Percentiles rank a stretch among this genome's conserved stretches.
Evolutionary conservation across 2,888 invertebrate genomes (phyloP).

Genomic region (Dinocampus coccinellae): DNA sequence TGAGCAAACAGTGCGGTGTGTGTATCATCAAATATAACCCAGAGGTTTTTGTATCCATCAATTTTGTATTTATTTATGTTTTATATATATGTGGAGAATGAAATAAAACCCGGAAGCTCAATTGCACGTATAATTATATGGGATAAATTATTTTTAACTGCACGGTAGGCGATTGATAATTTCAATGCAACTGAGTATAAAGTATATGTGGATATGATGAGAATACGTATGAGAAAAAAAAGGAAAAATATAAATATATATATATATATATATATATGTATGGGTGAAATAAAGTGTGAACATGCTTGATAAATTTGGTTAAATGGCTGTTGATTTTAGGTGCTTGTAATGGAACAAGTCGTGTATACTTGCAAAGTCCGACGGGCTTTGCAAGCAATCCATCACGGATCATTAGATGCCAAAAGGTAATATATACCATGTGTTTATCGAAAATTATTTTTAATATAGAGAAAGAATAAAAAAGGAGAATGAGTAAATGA

Average conservation of each 20-base stretch:
- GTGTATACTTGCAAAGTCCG: conserved; percentile 25
- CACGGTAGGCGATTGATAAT: neutral
- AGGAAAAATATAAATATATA: conserved; percentile 9
- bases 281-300: conserved; percentile 62
- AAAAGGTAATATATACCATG: conserved; percentile 43
- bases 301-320: conserved; percentile 65
- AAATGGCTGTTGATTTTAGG: conserved; percentile 62
- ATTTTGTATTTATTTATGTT: neutral
- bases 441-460: conserved; percentile 62
- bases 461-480: conserved; percentile 20
- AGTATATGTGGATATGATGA: too few relatives aligned
- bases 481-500: neutral
- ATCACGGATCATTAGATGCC: conserved; percentile 41
- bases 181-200: neutral
- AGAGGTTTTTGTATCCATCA: conserved; percentile 2
- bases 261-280: conserved; percentile 16
- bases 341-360: neutral
- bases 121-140: neutral
- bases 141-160: neutral
- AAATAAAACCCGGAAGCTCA: conserved; percentile 11
- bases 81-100: neutral
- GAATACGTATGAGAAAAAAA: neutral
- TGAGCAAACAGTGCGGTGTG: conserved; percentile 15
- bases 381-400: conserved; percentile 16
- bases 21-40: conserved; percentile 23